These are phyloP conservation scores for Hydraecia micacea DNA, from an alignment of 2,888 invertebrate species.

Conservation along the genomic window DNA sequence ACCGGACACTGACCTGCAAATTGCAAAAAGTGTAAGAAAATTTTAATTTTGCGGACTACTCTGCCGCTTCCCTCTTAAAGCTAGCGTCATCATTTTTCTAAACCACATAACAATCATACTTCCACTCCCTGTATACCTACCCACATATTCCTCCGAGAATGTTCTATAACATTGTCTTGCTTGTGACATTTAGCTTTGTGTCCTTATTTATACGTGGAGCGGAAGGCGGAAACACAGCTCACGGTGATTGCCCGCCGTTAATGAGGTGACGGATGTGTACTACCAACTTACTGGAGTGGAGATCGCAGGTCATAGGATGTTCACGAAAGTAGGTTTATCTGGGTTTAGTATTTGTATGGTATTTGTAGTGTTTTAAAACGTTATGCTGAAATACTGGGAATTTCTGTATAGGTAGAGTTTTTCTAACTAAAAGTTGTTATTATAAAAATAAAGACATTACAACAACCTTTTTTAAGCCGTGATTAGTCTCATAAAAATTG, in stretches of 20 bases:
- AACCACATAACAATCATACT: not conserved
- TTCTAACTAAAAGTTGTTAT: not conserved
- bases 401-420: not conserved
- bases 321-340: not conserved
- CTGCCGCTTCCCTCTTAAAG: not conserved
- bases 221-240: slow-evolving; percentile 52
- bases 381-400: not conserved
- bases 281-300: slow-evolving; percentile 31
- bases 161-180: slow-evolving; percentile 44
- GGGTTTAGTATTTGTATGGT: not conserved
- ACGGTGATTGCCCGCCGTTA: slow-evolving; percentile 58
- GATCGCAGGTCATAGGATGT: slow-evolving; percentile 5
- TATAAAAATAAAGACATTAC: not conserved
- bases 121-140: not conserved
- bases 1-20: no score
- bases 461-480: not conserved
- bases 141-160: not conserved
- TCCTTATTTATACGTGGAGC: slow-evolving; percentile 52
- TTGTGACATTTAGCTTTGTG: slow-evolving; percentile 47
- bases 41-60: no score
- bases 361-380: not conserved
- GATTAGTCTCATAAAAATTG: not conserved
- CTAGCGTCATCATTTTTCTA: not conserved
- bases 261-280: slow-evolving; percentile 57
- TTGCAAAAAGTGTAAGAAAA: no score